Conservation (phyloP, 2,113 vertebrate species). For the Colistium nudipinnis region DNA sequence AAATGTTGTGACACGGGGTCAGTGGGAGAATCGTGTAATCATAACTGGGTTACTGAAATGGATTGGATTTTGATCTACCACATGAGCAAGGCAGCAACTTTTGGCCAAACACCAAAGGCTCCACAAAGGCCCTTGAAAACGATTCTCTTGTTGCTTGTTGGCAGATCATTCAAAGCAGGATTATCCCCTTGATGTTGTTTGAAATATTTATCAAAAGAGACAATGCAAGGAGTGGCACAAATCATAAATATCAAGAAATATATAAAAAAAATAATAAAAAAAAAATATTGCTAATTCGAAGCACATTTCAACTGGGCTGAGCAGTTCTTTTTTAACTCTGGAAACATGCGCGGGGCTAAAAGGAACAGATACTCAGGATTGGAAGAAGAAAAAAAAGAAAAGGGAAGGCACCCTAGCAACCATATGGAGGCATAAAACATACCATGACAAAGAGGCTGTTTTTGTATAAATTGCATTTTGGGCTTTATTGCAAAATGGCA, state of each 20-base stretch:
- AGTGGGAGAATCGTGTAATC: conserved; percentile 52
- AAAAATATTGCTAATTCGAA: conserved; percentile 79
- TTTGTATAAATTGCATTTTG: conserved; percentile 62
- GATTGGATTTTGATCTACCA: conserved; percentile 58
- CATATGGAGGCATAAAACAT: conserved; percentile 72
- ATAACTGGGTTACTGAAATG: conserved; percentile 57
- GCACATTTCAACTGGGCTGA: conserved; percentile 73
- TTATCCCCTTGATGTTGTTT: conserved; percentile 81
- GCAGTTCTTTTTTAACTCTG: conserved; percentile 53
- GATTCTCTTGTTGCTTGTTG: conserved; percentile 79
- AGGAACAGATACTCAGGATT: conserved; percentile 54
- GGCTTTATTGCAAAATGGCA: conserved; percentile 67
- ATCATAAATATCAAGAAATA: conserved; percentile 84
- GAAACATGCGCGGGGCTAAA: conserved; percentile 53
- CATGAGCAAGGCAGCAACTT: conserved; percentile 68
- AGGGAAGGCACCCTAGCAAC: conserved; percentile 47
- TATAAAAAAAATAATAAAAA: conserved; percentile 79
- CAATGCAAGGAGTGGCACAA: conserved; percentile 83
- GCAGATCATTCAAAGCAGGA: conserved; percentile 80
- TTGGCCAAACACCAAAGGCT: conserved; percentile 79
- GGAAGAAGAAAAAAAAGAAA: conserved; percentile 47
- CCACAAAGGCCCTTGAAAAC: conserved; percentile 72
- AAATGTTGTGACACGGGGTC: conserved; percentile 50
- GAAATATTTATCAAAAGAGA: conserved; percentile 85
- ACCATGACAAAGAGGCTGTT: conserved; percentile 48